These are phyloP conservation scores for Thamnaconus septentrionalis DNA, from an alignment of 2,113 vertebrate genomes.

Conservation along the genomic window DNA sequence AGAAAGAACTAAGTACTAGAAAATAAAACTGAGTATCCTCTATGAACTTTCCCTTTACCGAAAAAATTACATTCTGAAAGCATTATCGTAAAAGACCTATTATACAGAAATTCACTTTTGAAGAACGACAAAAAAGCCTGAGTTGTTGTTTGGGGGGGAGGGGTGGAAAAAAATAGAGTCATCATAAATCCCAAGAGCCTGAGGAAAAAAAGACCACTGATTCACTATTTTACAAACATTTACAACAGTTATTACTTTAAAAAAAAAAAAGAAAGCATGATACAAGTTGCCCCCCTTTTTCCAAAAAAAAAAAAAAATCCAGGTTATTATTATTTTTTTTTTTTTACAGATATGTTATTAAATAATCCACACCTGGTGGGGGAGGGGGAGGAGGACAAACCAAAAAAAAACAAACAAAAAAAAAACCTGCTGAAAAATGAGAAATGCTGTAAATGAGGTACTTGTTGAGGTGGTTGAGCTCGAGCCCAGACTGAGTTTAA, in stretches of 20 bases:
- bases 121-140: conserved; percentile 86
- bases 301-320: conserved; percentile 60
- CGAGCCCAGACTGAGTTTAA: conserved; percentile 75
- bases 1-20: conserved; percentile 63
- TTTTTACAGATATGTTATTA: conserved; percentile 96
- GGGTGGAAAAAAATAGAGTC: conserved; percentile 74
- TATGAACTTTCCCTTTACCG: conserved; percentile 79
- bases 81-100: conserved; percentile 78
- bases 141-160: conserved; percentile 75
- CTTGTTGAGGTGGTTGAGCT: conserved; percentile 89
- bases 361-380: conserved; percentile 95
- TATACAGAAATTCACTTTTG: conserved; percentile 76
- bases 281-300: conserved; percentile 79
- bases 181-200: conserved; percentile 87
- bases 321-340: conserved; percentile 69
- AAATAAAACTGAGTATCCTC: conserved; percentile 73
- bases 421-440: conserved; percentile 84
- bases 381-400: too few species aligned
- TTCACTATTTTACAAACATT: conserved; percentile 97
- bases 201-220: conserved; percentile 90
- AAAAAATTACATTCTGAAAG: conserved; percentile 88
- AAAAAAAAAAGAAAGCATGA: conserved; percentile 58
- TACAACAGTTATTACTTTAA: conserved; percentile 85
- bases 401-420: conserved; percentile 41
- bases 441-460: conserved; percentile 96